Evolutionary conservation across 2,797 vertebrate species (phyloP).

Genomic region (Urosaurus nigricauda): DNA sequence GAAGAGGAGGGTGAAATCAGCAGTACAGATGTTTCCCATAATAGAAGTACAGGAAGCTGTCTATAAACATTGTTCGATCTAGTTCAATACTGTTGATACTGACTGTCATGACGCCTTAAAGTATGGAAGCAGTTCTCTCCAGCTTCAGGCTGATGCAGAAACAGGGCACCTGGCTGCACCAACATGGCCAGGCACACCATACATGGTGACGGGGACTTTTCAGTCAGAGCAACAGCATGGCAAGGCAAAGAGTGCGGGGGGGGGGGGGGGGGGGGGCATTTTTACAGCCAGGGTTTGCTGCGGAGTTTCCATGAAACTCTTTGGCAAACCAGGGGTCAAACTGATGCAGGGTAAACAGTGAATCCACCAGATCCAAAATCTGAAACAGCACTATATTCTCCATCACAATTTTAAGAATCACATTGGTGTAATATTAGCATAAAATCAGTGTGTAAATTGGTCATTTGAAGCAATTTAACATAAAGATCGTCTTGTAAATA

Average conservation of each 20-base stretch:
- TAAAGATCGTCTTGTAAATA: background rate
- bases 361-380: background rate
- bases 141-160: background rate
- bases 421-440: background rate
- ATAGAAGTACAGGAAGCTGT: background rate
- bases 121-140: background rate
- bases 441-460: background rate
- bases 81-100: background rate
- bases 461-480: background rate
- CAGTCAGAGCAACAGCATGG: too few relatives aligned
- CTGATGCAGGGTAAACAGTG: too few relatives aligned
- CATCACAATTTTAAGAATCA: background rate
- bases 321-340: too few relatives aligned
- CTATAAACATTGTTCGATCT: background rate
- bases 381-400: background rate
- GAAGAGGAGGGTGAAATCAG: too few relatives aligned
- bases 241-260: too few relatives aligned
- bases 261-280: too few relatives aligned
- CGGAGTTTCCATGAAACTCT: too few relatives aligned
- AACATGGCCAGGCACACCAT: too few relatives aligned
- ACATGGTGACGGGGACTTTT: too few relatives aligned
- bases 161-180: too few relatives aligned
- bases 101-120: background rate
- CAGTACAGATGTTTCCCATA: background rate
- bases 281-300: too few relatives aligned